Evolutionary conservation across 2,888 invertebrate genomes (phyloP).

Genomic region (Unio pictorum): DNA sequence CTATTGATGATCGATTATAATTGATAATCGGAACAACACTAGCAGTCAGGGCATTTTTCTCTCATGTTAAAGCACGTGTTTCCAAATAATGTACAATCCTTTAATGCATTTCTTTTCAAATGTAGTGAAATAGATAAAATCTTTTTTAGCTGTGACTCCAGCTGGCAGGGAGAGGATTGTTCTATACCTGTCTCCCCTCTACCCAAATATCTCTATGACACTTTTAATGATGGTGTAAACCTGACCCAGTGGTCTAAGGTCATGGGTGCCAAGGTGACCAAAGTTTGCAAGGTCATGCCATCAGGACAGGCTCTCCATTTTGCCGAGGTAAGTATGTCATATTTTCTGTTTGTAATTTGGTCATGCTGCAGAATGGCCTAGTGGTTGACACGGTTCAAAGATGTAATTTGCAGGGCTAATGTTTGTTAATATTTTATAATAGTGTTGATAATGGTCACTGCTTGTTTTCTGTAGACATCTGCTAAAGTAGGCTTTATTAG

Average conservation of each 20-base stretch:
- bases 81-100: too few relatives aligned
- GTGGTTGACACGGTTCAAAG: too few relatives aligned
- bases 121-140: background rate
- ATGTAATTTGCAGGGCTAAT: too few relatives aligned
- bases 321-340: slow-evolving; percentile 62
- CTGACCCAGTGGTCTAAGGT: slow-evolving; percentile 57
- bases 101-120: background rate
- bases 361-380: too few relatives aligned
- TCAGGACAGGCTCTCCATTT: slow-evolving; percentile 70
- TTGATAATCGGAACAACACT: too few relatives aligned
- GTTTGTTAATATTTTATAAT: too few relatives aligned
- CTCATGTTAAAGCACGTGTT: too few relatives aligned
- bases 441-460: too few relatives aligned
- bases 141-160: slow-evolving; percentile 63
- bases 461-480: too few relatives aligned
- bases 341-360: background rate
- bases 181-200: slow-evolving; percentile 47
- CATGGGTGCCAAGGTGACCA: slow-evolving; percentile 64
- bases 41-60: too few relatives aligned
- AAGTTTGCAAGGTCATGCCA: slow-evolving; percentile 65
- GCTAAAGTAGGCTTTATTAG: too few relatives aligned
- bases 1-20: too few relatives aligned
- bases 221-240: slow-evolving; percentile 48
- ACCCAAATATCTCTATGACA: slow-evolving; percentile 62
- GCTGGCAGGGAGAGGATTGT: slow-evolving; percentile 68